phyloP scores from a whole-genome alignment of 2,113 vertebrate species.

The Halcyon malimbica region DNA sequence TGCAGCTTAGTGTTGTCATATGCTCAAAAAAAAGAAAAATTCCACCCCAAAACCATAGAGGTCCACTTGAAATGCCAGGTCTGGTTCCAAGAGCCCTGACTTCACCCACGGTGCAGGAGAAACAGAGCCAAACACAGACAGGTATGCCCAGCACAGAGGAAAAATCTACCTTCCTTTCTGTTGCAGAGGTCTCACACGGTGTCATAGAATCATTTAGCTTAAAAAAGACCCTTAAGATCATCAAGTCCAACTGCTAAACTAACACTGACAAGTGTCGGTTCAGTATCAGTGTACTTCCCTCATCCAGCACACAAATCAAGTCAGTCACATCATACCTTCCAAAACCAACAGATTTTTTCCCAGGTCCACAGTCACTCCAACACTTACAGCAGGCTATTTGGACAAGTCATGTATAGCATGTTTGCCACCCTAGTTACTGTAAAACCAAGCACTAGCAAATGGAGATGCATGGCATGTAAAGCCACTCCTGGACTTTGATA shows the following conservation, averaged over 20 bases:
- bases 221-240: background rate
- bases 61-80: background rate
- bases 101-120: background rate
- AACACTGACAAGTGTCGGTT: background rate
- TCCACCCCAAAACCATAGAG: background rate
- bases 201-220: background rate
- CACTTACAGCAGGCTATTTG: background rate
- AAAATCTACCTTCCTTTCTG: background rate
- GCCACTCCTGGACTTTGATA: background rate
- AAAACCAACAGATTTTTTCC: background rate
- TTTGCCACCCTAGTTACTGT: constrained; percentile 15
- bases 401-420: accelerated
- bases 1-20: background rate
- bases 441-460: background rate
- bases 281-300: background rate
- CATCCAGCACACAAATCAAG: background rate
- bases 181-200: background rate
- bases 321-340: background rate
- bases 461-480: background rate
- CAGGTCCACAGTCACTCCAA: background rate
- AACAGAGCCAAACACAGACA: background rate
- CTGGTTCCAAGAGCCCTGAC: background rate
- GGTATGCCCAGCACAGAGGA: background rate
- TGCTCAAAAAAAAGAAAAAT: accelerated
- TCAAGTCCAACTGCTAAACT: background rate